Conservation (phyloP, 2,888 invertebrate genomes). For the Lycia hirtaria region DNA sequence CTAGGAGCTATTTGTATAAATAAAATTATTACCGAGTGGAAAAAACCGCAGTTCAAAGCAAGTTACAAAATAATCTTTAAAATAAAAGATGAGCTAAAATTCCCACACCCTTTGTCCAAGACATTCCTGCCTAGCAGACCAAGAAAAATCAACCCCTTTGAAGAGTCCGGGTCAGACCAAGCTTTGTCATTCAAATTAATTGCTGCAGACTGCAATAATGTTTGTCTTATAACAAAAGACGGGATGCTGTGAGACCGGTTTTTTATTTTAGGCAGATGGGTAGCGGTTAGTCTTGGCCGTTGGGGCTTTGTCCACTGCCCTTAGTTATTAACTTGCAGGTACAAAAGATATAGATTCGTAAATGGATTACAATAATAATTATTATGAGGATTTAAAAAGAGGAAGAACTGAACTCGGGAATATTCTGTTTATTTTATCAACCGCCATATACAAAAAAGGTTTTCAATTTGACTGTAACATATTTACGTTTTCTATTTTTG, state of each 20-base stretch:
- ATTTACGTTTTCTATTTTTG: too few species aligned
- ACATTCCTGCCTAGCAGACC: conserved; percentile 13
- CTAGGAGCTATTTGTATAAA: not conserved
- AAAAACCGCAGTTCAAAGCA: too few species aligned
- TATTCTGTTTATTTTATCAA: too few species aligned
- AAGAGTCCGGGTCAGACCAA: conserved; percentile 3
- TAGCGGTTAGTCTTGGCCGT: conserved; percentile 30
- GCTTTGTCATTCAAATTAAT: conserved; percentile 69
- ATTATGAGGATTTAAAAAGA: too few species aligned
- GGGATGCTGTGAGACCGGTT: conserved; percentile 41
- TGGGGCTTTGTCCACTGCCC: conserved; percentile 4
- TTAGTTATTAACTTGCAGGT: conserved; percentile 8
- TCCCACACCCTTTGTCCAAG: conserved; percentile 31
- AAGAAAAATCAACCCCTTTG: conserved; percentile 40
- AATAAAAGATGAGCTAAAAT: conserved; percentile 1
- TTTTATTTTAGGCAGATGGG: conserved; percentile 40
- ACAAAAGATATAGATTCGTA: too few species aligned
- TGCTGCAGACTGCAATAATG: conserved; percentile 56
- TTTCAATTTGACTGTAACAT: too few species aligned
- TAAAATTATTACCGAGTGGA: too few species aligned
- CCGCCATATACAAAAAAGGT: too few species aligned
- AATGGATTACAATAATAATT: too few species aligned
- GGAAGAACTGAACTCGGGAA: too few species aligned
- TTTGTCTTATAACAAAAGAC: conserved; percentile 51
- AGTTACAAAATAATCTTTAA: not conserved